Evolutionary conservation across 2,888 invertebrate genomes (phyloP), one percentile per base, ranked within the genome.

Genomic region (Lottia gigantea): DNA sequence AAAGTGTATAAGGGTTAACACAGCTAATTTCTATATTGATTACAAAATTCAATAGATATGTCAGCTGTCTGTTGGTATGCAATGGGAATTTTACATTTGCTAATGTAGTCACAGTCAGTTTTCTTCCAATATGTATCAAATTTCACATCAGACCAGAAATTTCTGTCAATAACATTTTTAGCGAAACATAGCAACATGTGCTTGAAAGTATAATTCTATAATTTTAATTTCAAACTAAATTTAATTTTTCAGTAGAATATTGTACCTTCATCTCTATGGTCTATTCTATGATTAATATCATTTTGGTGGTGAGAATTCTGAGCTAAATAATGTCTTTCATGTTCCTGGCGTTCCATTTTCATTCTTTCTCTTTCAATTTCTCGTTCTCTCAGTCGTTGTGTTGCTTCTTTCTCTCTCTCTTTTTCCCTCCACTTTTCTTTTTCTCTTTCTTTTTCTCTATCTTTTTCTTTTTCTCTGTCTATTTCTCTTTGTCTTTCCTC

Each of bases 381-480:
- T 26, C 76, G 76, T 71, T 76, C 80, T 68, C 80, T 76, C 55
- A 55, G 11, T 55, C 55, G 19, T 55, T 55, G 55, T 23, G 55
- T 23, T 76, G 80, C 76, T 69, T 91, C 82, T 90, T 87, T 84
- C 90, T 91, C 84, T 90, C 91, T 75, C 90, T 91, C 82, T 26
- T 77, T 74, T 25, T 77, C 80, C 26, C 79, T 72, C 74, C 82
- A 80, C 69, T 79, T 74, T 64, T 80, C 87, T 81, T 91, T 90
- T 80, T 91, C 90, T 66, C 90, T 87, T 75, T 91, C 91, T 82
- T 91, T 91, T 79, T 92, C 92, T 72, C 91, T 89, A 68, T 79
- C 78, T 62, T 71, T 74, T 66, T 83, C 82, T 68, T 74, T 65
- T 46, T 78, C 74, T 49, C 72, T 65, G 40, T 77, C 68, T 16